Evolutionary conservation across 2,888 invertebrate genomes (phyloP), one percentile per base, ranked within the genome.

Genomic region (Pelosia muscerda): DNA sequence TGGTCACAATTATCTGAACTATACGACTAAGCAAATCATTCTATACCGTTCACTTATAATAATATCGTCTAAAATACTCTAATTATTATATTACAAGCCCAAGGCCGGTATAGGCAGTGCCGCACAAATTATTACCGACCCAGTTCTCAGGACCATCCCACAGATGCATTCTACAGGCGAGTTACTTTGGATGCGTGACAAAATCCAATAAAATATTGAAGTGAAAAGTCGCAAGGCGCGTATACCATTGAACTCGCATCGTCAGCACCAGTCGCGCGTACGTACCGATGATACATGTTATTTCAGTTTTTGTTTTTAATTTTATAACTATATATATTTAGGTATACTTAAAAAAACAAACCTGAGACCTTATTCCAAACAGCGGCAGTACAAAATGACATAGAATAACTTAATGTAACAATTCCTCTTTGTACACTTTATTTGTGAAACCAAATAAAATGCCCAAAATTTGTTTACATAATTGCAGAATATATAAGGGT

Each of bases 81-180:
- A 73, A 78, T 76, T 73, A 76, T 69, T 72, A 64, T 42, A 64
- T 71, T 73, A 73, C 19, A 60, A 63, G 42, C 54, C 28, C 75
- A 74, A 78, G 79, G 77, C 65, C 25, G 11, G 42, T 34, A 62
- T 23, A 38, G 26, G 22, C 19, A 26, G 60, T 56, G 61, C 38
- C 57, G 56, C 64, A 73, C 72, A 77, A 75, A 78, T 79, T 78
- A 79, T 76, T 72, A 76, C 49, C 80, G 85, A 79, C 86, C 86
- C 73, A 77, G 78, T 86, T 86, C 86, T 65, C 86, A 86, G 69
- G 85, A 82, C 84, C 86, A 86, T 86, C 86, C 86, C 85, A 86
- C 83, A 81, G 76, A 81, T 76, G 79, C 86, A 83, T 84, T 85
- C 84, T 82, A 81, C 75, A 70, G 69, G 70, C 75, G 73, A 70